These are phyloP conservation scores for Temnopleurus reevesii DNA, from an alignment of 53 echinoderm and acorn worm species.

Conservation along the genomic window DNA sequence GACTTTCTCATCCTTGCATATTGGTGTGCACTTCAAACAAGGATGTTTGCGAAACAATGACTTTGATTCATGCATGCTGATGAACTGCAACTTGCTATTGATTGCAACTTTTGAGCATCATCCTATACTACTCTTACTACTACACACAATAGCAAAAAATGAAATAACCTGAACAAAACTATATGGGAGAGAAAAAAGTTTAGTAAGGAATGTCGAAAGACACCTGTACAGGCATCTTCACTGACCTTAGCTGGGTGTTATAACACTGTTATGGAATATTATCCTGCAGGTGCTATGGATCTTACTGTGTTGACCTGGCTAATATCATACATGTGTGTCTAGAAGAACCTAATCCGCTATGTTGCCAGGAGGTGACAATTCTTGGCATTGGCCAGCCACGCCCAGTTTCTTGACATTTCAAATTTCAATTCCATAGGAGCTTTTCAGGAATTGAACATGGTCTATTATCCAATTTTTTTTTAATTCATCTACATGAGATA, in stretches of 20 bases:
- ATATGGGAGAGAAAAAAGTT: too few species aligned
- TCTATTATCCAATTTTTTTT: not conserved
- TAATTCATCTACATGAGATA: too few species aligned
- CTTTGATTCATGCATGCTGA: too few species aligned
- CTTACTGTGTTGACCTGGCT: conserved; percentile 16
- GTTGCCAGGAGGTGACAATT: conserved; percentile 34
- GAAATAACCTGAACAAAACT: too few species aligned
- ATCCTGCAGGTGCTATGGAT: not conserved
- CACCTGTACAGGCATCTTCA: not conserved
- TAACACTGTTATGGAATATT: conserved; percentile 22
- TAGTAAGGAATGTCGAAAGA: too few species aligned
- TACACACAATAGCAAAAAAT: too few species aligned
- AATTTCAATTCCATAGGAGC: not conserved
- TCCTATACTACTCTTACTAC: too few species aligned
- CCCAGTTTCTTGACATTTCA: not conserved
- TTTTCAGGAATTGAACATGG: not conserved
- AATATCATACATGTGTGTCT: conserved; percentile 31
- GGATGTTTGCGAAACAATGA: too few species aligned
- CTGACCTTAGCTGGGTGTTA: not conserved
- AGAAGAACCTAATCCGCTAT: not conserved
- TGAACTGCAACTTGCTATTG: too few species aligned
- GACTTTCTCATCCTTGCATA: too few species aligned
- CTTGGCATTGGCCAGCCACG: conserved; percentile 33
- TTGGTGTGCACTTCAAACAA: too few species aligned
- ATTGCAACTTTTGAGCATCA: too few species aligned